Base-by-base conservation (phyloP, 2,113 vertebrate genomes). In the Ceyx cyanopectus region DNA sequence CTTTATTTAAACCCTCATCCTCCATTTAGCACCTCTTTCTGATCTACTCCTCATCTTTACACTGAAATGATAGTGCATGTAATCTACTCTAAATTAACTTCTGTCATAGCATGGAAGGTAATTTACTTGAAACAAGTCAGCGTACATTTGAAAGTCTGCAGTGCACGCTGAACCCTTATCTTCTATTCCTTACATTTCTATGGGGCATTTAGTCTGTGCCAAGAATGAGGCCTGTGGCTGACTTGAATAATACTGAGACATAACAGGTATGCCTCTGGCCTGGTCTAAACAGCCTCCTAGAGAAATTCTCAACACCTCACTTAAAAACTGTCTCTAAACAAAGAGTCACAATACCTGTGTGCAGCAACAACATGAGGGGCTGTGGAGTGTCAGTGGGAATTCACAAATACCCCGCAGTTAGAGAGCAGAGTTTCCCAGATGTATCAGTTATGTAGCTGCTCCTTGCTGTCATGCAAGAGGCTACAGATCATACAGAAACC, bases 101-200 rank as follows among this genome's bases (percentile, higher is more conserved):
- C 72, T 94, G 68, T 68, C 32, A 10, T 26, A 63, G 72, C 37
- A 87, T 0, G 14, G 45, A 87, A 80, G 23, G 53, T 61, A 34
- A 30, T 75, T 81, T 78, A 27, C n/a, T 90, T 70, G 51, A 82
- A 94, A 87, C 30, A 45, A 94, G 26, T 77, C 65, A 77, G 48
- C 11, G 65, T 18, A 21, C 19, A 2, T 57, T 51, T 76, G 24
- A 58, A 91, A 80, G 24, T 51, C 84, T 73, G 53, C 45, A 46
- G 46, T 9, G 12, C 61, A 50, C 46, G n/a, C 22, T 29, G 24
- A 89, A 51, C 37, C 62, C 19, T 0, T 50, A 32, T 37, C 61
- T 82, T 81, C 62, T 54, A 53, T 43, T 79, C 19, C 34, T 83
- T 74, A 75, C 43, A 60, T 26, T 90, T 87, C 54, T n/a, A 30